Conservation (phyloP, 1,140 invertebrate genomes). For the Ladona fulva region DNA sequence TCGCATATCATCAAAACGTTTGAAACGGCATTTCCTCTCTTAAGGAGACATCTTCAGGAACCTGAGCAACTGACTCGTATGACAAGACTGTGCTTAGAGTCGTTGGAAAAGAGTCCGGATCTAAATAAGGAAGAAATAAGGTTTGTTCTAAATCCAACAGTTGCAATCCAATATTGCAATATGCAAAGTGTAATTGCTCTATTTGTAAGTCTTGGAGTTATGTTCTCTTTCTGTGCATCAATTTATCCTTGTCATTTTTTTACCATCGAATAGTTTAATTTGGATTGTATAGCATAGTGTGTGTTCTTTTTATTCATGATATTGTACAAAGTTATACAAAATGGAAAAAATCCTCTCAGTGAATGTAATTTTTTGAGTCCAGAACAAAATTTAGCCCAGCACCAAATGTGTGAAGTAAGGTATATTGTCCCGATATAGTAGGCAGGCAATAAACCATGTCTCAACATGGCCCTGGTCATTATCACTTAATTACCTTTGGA, state of each 20-base stretch:
- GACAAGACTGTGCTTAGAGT: too few species aligned
- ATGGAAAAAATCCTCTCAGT: background rate
- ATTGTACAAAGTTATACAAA: conserved; percentile 6
- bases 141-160: too few species aligned
- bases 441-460: conserved; percentile 3
- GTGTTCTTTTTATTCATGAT: conserved; percentile 3
- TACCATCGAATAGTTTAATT: conserved; percentile 10
- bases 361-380: conserved; percentile 1
- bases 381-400: background rate
- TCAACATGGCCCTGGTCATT: conserved; percentile 7
- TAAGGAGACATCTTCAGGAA: too few species aligned
- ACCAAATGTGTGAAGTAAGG: background rate
- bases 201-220: conserved; percentile 4
- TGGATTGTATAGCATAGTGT: conserved; percentile 9
- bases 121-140: too few species aligned
- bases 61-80: too few species aligned
- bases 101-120: too few species aligned
- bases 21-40: too few species aligned
- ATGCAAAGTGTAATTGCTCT: background rate
- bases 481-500: conserved; percentile 7
- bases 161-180: too few species aligned
- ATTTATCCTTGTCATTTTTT: conserved; percentile 5
- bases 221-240: conserved; percentile 2
- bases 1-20: too few species aligned
- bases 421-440: background rate